Percentiles rank a stretch among this genome's conserved stretches.
phyloP scores from a whole-genome alignment of 1,140 invertebrate genomes.

The Andricus grossulariae region DNA sequence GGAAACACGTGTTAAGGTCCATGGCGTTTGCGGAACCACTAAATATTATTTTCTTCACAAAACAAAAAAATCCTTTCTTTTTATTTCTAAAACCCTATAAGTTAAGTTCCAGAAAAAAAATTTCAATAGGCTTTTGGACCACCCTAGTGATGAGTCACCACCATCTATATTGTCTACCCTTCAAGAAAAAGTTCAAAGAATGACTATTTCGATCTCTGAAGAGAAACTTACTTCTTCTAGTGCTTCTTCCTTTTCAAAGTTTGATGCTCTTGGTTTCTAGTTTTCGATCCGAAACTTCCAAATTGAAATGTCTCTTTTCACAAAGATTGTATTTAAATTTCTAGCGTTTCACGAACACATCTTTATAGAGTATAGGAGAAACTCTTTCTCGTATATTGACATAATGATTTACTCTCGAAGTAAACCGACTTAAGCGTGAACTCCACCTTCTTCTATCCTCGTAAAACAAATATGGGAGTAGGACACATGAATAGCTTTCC shows the following conservation, averaged over 20 bases:
- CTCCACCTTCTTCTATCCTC: background rate
- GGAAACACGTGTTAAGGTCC: no score
- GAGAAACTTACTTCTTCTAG: background rate
- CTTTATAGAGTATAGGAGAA: background rate
- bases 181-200: background rate
- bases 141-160: background rate
- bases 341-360: background rate
- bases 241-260: background rate
- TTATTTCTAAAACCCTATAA: no score
- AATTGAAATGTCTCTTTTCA: background rate
- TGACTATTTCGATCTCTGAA: background rate
- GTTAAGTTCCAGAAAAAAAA: background rate
- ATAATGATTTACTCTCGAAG: background rate
- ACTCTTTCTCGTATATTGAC: background rate
- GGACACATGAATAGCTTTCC: background rate
- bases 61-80: no score
- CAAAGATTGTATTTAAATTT: constrained; percentile 10
- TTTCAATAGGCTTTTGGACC: background rate
- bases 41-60: no score
- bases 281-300: background rate
- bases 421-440: background rate
- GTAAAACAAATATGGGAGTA: background rate
- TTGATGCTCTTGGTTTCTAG: background rate
- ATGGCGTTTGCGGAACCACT: no score
- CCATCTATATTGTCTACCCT: background rate